Conservation (phyloP, 1,140 invertebrate species). For the Anastrepha obliqua region DNA sequence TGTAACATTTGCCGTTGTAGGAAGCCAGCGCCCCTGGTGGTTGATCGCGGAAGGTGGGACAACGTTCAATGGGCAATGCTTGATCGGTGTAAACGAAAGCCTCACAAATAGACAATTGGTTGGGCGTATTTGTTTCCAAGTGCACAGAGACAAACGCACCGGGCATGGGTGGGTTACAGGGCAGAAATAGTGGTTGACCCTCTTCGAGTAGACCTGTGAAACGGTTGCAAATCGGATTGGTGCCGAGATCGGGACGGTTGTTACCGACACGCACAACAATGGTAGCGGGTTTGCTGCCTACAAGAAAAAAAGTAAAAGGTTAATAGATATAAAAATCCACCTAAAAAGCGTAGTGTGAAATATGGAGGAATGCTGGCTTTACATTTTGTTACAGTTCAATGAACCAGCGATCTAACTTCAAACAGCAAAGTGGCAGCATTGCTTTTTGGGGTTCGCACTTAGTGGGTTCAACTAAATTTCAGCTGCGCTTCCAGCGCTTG, state of each 20-base stretch:
- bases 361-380: too few relatives aligned
- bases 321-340: background rate
- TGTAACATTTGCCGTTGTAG: conserved; percentile 97
- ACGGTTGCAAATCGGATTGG: conserved; percentile 94
- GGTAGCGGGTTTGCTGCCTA: conserved; percentile 84
- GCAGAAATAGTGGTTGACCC: conserved; percentile 92
- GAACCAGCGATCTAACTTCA: background rate
- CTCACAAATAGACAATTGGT: conserved; percentile 93
- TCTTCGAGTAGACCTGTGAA: conserved; percentile 91
- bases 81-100: conserved; percentile 97
- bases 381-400: background rate
- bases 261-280: conserved; percentile 94
- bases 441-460: background rate
- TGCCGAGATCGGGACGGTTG: conserved; percentile 93
- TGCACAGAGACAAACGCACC: conserved; percentile 95
- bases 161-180: conserved; percentile 95
- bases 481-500: background rate
- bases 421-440: background rate
- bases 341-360: background rate
- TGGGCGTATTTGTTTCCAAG: conserved; percentile 82
- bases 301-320: background rate
- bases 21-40: conserved; percentile 93
- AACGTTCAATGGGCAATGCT: conserved; percentile 93
- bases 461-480: conserved; percentile 33
- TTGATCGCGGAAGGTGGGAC: conserved; percentile 93